Evolutionary conservation across 2,113 vertebrate genomes (phyloP).

Genomic region (Talpa occidentalis): DNA sequence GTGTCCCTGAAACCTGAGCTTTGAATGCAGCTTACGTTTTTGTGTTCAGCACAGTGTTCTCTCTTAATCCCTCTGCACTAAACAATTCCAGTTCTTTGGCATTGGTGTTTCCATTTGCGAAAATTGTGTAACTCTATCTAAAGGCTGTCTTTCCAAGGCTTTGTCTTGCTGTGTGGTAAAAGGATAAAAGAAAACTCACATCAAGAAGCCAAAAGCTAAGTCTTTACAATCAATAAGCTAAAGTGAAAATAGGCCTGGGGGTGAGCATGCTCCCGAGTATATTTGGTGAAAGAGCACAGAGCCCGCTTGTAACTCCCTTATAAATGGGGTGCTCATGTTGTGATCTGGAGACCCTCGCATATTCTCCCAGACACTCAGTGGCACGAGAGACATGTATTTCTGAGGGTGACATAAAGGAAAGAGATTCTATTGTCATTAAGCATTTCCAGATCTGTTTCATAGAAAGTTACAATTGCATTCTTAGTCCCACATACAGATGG

Average conservation of each 20-base stretch:
- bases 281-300: not conserved
- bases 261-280: not conserved
- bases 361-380: no score
- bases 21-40: not conserved
- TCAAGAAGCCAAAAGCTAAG: slow-evolving; percentile 46
- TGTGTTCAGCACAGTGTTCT: not conserved
- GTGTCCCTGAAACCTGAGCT: slow-evolving; percentile 33
- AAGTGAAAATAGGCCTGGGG: not conserved
- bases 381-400: not conserved
- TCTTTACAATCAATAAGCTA: slow-evolving; percentile 14
- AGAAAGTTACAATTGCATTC: not conserved
- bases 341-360: not conserved
- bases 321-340: not conserved
- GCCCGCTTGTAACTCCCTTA: not conserved
- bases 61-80: slow-evolving; percentile 63
- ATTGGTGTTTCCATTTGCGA: slow-evolving; percentile 54
- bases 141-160: slow-evolving; percentile 69
- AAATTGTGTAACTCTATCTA: slow-evolving; percentile 79
- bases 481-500: not conserved
- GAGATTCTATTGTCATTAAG: not conserved
- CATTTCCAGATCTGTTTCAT: not conserved
- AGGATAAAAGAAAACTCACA: slow-evolving; percentile 67
- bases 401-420: not conserved
- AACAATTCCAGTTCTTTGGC: slow-evolving; percentile 79
- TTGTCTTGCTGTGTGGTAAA: slow-evolving; percentile 70